Base-by-base conservation (phyloP, 2,113 vertebrate genomes). In the Condylura cristata region DNA sequence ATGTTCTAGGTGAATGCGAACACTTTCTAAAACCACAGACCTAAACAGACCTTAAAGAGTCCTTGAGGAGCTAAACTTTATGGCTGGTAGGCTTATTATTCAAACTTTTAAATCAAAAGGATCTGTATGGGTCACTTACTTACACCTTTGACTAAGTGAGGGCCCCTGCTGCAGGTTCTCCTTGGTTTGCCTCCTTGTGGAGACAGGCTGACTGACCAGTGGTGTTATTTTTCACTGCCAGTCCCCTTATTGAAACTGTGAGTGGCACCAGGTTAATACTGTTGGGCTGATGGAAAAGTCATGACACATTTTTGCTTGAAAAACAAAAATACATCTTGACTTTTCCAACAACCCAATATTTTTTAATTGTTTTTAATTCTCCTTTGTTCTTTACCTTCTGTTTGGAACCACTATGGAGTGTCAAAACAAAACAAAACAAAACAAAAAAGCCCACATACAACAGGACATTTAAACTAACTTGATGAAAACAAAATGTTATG, bases 321-420 rank as follows among this genome's bases (percentile, higher is more conserved):
- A 51, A 51, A 51, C 48, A 48, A 48, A 51, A 51, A 51, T 51
- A 51, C 14, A 17, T 51, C 48, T 16, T 51, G 48, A 51, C 48
- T 51, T 16, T 51, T 51, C 48, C 48, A 51, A 51, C 48, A 51
- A 51, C 13, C 48, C 48, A 51, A 24, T 68, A 53, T 58, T 93
- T 94, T 16, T 8, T 48, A 39, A 61, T 85, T 76, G 28, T 4
- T 89, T 75, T 60, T 17, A 76, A 85, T 11, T 17, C 24, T 37
- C 22, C 8, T 89, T 89, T 90, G 28, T 94, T 88, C 39, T 82
- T 94, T 78, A 44, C 9, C 91, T 76, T 92, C n/a, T 65, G 41
- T 89, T 90, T 61, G 32, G 80, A 90, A 39, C 48, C 58, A 74
- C 17, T 13, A 39, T 74, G 8, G 51, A 24, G 9, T 68, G 7